These are phyloP conservation scores for Melipona bicolor DNA, from an alignment of 2,888 invertebrate genomes.

Conservation along the genomic window DNA sequence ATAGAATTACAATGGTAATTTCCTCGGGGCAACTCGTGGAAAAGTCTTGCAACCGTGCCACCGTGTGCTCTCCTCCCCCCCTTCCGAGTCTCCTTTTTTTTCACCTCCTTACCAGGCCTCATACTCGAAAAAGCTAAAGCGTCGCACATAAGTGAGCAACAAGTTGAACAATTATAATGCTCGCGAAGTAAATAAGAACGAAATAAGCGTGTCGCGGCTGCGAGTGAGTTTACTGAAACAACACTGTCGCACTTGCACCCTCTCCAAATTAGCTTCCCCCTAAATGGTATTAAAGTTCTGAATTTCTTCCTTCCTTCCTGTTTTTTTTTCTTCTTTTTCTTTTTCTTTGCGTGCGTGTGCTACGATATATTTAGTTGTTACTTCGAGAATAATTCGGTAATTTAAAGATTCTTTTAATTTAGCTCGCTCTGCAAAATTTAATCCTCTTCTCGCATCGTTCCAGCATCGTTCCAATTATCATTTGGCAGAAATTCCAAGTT, in stretches of 20 bases:
- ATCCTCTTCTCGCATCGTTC: neutral
- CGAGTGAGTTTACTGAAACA: slow-evolving; percentile 20
- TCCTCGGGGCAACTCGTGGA: slow-evolving; percentile 62
- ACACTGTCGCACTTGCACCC: slow-evolving; percentile 3
- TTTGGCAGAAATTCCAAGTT: too few species aligned
- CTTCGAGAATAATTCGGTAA: neutral
- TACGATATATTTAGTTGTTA: neutral
- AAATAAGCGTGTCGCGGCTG: slow-evolving; percentile 25
- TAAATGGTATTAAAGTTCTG: neutral
- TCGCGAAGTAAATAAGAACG: slow-evolving; percentile 37
- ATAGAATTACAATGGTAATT: slow-evolving; percentile 67
- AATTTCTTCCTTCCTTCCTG: neutral
- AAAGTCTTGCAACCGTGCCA: slow-evolving; percentile 65
- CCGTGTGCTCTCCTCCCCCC: slow-evolving; percentile 25
- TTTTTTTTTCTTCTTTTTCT: neutral
- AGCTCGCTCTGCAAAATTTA: too few species aligned
- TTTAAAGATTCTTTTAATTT: too few species aligned
- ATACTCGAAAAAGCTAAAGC: slow-evolving; percentile 38
- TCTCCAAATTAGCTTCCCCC: slow-evolving; percentile 3
- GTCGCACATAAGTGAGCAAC: slow-evolving; percentile 53
- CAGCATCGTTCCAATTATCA: neutral
- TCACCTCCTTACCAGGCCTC: neutral
- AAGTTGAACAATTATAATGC: slow-evolving; percentile 60
- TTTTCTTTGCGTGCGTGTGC: neutral
- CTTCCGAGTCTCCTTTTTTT: slow-evolving; percentile 3